Evolutionary conservation across 2,888 invertebrate genomes (phyloP).

Genomic region (Synergus gifuensis): DNA sequence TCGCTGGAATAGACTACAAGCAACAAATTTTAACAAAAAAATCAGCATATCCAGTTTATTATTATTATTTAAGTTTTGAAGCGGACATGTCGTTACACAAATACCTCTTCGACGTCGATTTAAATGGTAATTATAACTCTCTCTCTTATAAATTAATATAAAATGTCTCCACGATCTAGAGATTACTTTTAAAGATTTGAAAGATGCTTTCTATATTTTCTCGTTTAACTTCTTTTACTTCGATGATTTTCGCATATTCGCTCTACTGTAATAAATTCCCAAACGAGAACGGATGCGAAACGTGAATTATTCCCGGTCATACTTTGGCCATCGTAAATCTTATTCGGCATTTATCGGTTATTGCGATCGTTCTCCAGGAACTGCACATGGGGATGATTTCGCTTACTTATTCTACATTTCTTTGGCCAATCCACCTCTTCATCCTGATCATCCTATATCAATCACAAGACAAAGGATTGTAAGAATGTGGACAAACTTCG

Average conservation of each 20-base stretch:
- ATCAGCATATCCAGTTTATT: conserved; percentile 51
- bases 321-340: conserved; percentile 27
- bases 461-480: conserved; percentile 78
- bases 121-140: conserved; percentile 38
- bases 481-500: conserved; percentile 83
- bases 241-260: background rate
- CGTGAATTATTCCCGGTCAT: conserved; percentile 26
- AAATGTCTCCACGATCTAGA: no score
- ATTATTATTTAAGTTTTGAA: conserved; percentile 55
- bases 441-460: conserved; percentile 69
- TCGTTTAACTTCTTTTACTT: background rate
- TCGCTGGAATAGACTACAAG: conserved; percentile 55
- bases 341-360: conserved; percentile 34
- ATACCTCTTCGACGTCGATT: conserved; percentile 29
- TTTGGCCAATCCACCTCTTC: conserved; percentile 50
- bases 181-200: background rate
- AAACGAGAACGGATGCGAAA: background rate
- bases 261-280: background rate
- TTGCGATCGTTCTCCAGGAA: conserved; percentile 72
- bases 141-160: no score
- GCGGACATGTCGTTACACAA: conserved; percentile 46
- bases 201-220: background rate
- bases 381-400: conserved; percentile 82
- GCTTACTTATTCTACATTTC: conserved; percentile 80
- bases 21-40: conserved; percentile 51